Evolutionary conservation across 2,113 vertebrate species (phyloP).

Genomic region (Conger conger): DNA sequence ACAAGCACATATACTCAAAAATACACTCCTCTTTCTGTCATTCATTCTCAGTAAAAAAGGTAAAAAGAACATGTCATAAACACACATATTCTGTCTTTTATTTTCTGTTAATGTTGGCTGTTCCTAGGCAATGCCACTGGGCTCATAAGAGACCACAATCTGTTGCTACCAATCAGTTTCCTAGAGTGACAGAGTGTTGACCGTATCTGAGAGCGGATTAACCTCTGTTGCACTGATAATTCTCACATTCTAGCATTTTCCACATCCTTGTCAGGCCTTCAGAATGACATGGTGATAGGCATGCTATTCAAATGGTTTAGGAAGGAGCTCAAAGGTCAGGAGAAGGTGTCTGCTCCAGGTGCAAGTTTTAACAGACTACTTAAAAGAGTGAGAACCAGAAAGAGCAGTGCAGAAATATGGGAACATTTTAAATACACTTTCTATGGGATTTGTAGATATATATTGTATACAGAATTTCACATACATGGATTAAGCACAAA

Average conservation of each 20-base stretch:
- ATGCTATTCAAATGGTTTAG: constrained; percentile 1
- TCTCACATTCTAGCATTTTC: neutral
- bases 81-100: neutral
- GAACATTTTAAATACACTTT: neutral
- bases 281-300: constrained; percentile 23
- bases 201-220: neutral
- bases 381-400: neutral
- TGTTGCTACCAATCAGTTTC: neutral
- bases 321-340: constrained; percentile 26
- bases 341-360: constrained; percentile 13
- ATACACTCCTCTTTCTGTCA: neutral
- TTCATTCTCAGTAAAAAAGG: neutral
- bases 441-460: neutral
- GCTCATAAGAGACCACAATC: neutral
- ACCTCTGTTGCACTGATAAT: neutral
- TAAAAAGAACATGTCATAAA: neutral
- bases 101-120: neutral
- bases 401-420: neutral
- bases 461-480: neutral
- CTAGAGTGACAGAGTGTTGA: neutral
- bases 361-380: constrained; percentile 17
- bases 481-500: neutral
- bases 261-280: constrained; percentile 1
- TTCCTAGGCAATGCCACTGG: neutral
- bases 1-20: neutral